phyloP scores from a whole-genome alignment of 2,113 vertebrate genomes.

The Salvelinus sp. region DNA sequence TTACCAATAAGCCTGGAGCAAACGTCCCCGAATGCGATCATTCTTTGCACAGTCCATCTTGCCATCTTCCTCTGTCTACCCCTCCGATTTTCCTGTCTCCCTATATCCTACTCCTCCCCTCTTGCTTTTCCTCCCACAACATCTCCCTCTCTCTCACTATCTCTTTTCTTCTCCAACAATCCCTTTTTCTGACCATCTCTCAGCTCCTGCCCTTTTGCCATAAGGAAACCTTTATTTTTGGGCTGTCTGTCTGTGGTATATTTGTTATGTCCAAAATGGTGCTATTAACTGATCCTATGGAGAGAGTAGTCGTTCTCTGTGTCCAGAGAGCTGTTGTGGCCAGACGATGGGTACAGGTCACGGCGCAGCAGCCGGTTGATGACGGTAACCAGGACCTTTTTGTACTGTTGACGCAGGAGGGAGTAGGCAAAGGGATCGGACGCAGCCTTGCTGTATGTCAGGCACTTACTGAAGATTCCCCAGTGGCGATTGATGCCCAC shows the following conservation, averaged over 20 bases:
- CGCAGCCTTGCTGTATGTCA: slow-evolving; percentile 84
- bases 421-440: slow-evolving; percentile 83
- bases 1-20: slow-evolving; percentile 33
- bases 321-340: slow-evolving; percentile 83
- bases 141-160: slow-evolving; percentile 24
- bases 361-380: slow-evolving; percentile 80
- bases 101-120: slow-evolving; percentile 49
- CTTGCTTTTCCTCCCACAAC: slow-evolving; percentile 51
- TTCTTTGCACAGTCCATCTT: neutral
- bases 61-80: slow-evolving; percentile 7
- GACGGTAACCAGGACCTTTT: slow-evolving; percentile 78
- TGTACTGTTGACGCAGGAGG: slow-evolving; percentile 82
- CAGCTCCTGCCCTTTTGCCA: slow-evolving; percentile 29
- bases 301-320: slow-evolving; percentile 83
- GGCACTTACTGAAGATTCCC: slow-evolving; percentile 85
- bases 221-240: slow-evolving; percentile 50
- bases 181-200: slow-evolving; percentile 14
- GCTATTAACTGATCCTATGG: slow-evolving; percentile 77
- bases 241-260: slow-evolving; percentile 8
- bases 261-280: slow-evolving; percentile 27
- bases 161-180: slow-evolving; percentile 28
- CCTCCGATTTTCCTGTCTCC: neutral
- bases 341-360: slow-evolving; percentile 80
- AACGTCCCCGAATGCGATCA: slow-evolving; percentile 10
- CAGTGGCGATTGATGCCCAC: slow-evolving; percentile 82